Evolutionary conservation across 2,888 invertebrate genomes (phyloP).

Genomic region (Muscina levida): DNA sequence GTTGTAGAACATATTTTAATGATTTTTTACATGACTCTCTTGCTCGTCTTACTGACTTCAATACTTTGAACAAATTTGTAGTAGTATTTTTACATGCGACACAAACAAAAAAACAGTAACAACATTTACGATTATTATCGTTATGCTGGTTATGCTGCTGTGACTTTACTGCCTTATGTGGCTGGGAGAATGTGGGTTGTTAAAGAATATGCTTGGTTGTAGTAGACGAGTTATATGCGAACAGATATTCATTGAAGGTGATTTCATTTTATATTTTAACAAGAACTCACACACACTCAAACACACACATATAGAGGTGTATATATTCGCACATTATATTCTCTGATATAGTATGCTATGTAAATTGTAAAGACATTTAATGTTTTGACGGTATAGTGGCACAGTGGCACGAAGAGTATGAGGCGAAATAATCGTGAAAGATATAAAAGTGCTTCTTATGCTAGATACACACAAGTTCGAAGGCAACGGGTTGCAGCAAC

Average conservation of each 20-base stretch:
- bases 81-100: neutral
- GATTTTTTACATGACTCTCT: neutral
- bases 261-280: neutral
- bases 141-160: too few relatives aligned
- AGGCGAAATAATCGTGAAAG: too few relatives aligned
- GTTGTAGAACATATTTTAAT: neutral
- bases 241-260: neutral
- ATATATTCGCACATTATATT: slow-evolving; percentile 6
- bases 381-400: neutral
- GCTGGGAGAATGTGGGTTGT: too few relatives aligned
- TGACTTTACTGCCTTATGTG: too few relatives aligned
- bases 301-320: too few relatives aligned
- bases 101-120: slow-evolving; percentile 12
- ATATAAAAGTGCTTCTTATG: too few relatives aligned
- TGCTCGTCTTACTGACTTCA: neutral
- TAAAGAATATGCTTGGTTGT: neutral
- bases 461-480: too few relatives aligned
- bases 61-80: neutral
- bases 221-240: neutral
- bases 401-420: too few relatives aligned
- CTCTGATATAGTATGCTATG: neutral
- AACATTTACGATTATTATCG: slow-evolving; percentile 32
- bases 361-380: neutral
- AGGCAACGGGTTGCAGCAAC: too few relatives aligned
- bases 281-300: neutral